Percentiles rank a stretch among this genome's conserved stretches.
phyloP scores from a whole-genome alignment of 1,140 invertebrate genomes.

The Linepithema humile region DNA sequence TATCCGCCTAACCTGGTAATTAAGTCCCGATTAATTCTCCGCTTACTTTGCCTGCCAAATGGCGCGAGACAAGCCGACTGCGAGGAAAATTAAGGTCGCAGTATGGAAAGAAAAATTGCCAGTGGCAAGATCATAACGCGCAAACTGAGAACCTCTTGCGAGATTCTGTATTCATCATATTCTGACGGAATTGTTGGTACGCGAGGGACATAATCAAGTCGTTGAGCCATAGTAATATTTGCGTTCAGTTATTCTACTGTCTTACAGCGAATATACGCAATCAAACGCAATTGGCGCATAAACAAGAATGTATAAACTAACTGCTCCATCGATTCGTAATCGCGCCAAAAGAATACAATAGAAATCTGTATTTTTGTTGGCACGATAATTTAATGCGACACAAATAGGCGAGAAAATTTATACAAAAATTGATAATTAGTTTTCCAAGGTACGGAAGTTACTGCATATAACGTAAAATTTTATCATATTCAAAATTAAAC shows the following conservation, averaged over 20 bases:
- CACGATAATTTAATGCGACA: background rate
- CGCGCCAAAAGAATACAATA: background rate
- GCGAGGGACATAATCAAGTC: constrained; percentile 13
- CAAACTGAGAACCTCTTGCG: constrained; percentile 21
- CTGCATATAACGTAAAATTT: background rate
- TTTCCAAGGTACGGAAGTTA: background rate
- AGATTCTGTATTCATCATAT: constrained; percentile 38
- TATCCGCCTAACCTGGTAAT: constrained; percentile 78
- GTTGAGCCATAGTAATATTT: constrained; percentile 2
- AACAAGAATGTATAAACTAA: constrained; percentile 8
- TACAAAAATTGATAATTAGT: background rate
- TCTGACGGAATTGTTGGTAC: constrained; percentile 25
- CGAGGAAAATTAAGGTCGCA: constrained; percentile 67
- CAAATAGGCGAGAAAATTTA: background rate
- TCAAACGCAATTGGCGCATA: background rate
- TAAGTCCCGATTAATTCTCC: constrained; percentile 80
- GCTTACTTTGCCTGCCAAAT: constrained; percentile 77
- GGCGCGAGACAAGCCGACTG: constrained; percentile 64
- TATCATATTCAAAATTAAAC: background rate
- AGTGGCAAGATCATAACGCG: background rate
- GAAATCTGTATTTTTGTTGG: constrained; percentile 6
- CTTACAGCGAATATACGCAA: constrained; percentile 8
- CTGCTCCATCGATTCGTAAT: background rate
- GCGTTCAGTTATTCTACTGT: background rate
- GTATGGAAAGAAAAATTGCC: constrained; percentile 38